phyloP scores from a whole-genome alignment of 2,797 vertebrate genomes.

The Brachymystax lenok region DNA sequence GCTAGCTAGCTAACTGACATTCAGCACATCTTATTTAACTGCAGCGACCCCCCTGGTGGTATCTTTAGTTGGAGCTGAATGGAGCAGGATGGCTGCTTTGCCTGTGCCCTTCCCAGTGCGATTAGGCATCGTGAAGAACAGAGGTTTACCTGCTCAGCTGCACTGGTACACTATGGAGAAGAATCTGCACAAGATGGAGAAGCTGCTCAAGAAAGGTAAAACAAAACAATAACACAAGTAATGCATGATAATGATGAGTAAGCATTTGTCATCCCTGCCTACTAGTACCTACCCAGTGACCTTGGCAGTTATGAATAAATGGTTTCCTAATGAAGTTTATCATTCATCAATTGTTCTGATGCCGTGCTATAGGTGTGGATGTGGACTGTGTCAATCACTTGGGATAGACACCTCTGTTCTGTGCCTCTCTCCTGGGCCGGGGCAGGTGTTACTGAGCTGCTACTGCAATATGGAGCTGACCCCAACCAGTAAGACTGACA shows the following conservation, averaged over 20 bases:
- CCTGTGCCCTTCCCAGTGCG: conserved; percentile 78
- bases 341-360: background rate
- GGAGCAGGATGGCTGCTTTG: conserved; percentile 31
- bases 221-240: too few species aligned
- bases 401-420: conserved; percentile 83
- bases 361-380: conserved; percentile 45
- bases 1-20: conserved; percentile 12
- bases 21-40: background rate
- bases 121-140: conserved; percentile 72
- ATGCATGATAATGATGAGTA: background rate
- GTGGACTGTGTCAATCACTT: conserved; percentile 78
- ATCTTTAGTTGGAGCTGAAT: background rate
- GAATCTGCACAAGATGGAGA: conserved; percentile 77
- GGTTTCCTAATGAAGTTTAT: background rate
- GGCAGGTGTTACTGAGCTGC: conserved; percentile 71
- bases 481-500: conserved; percentile 82
- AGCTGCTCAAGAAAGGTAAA: conserved; percentile 82
- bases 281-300: background rate
- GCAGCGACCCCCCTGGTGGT: background rate
- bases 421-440: conserved; percentile 77
- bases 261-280: background rate
- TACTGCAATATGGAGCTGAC: conserved; percentile 81
- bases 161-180: conserved; percentile 77
- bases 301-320: background rate
- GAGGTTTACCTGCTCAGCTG: conserved; percentile 71